These are phyloP conservation scores for Takifugu bimaculatus DNA, from an alignment of 2,113 vertebrate genomes.

Conservation along the genomic window DNA sequence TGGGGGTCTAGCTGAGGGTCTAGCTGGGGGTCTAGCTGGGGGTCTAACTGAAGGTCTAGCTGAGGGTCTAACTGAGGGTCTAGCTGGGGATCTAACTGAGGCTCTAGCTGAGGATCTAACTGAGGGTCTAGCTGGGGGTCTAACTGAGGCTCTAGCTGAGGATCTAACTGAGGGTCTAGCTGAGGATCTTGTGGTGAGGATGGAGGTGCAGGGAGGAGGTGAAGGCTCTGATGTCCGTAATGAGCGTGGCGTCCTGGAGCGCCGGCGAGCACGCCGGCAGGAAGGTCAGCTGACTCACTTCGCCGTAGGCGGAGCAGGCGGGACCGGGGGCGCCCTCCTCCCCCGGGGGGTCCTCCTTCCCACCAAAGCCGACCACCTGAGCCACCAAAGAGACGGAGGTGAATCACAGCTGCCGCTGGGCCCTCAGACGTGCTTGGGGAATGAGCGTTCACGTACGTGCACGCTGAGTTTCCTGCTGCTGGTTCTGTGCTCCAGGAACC, in stretches of 20 bases:
- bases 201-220: constrained; percentile 84
- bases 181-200: constrained; percentile 92
- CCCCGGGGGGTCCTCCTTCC: constrained; percentile 72
- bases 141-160: no score
- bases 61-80: no score
- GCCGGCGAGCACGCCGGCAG: constrained; percentile 73
- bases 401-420: neutral
- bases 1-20: no score
- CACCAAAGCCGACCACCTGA: constrained; percentile 90
- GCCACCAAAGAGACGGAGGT: neutral
- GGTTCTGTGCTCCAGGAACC: constrained; percentile 83
- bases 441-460: constrained; percentile 73
- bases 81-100: no score
- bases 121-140: no score
- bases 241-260: constrained; percentile 70
- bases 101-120: no score
- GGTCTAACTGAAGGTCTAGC: no score
- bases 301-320: constrained; percentile 75
- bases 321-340: constrained; percentile 47
- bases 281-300: constrained; percentile 83
- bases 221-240: constrained; percentile 88
- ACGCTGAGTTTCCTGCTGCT: constrained; percentile 86
- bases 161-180: constrained; percentile 62
- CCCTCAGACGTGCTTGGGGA: no score
- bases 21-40: no score